Evolutionary conservation across 2,888 invertebrate species (phyloP).

Genomic region (Ryuthela nishihirai): DNA sequence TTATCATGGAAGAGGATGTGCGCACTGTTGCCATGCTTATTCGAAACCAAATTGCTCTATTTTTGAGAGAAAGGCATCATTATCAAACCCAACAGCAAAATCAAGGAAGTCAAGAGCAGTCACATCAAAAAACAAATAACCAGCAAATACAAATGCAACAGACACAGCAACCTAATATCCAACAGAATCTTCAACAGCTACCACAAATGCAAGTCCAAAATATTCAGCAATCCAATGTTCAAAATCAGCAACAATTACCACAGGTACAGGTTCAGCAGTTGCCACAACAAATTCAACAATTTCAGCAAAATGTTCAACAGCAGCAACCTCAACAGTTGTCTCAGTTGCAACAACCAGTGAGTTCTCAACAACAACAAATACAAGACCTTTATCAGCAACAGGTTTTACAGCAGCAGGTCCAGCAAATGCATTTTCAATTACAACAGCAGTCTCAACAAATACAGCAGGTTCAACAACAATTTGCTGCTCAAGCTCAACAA

Average conservation of each 20-base stretch:
- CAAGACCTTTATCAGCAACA: constrained; percentile 31
- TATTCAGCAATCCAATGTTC: not conserved
- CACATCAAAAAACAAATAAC: not conserved
- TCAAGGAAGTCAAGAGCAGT: not conserved
- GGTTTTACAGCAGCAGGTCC: constrained; percentile 24
- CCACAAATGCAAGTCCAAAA: not conserved
- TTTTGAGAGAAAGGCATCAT: constrained; percentile 57
- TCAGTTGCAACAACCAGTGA: constrained; percentile 10
- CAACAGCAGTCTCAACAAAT: constrained; percentile 23
- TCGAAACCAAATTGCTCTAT: constrained; percentile 76
- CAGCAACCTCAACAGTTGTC: constrained; percentile 11
- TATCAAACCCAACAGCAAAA: constrained; percentile 1
- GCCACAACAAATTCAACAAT: too few species aligned
- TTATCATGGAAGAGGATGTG: constrained; percentile 92
- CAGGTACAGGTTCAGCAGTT: too few species aligned
- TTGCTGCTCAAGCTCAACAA: constrained; percentile 16
- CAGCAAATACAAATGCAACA: not conserved
- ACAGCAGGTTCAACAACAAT: constrained; percentile 5
- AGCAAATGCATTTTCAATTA: constrained; percentile 18
- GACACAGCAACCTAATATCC: not conserved
- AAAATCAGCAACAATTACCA: constrained; percentile 15
- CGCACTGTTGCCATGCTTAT: constrained; percentile 85
- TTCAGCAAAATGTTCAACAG: too few species aligned
- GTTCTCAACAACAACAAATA: constrained; percentile 7
- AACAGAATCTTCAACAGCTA: not conserved